Base-by-base conservation (phyloP, 2,797 vertebrate species). In the Kryptopterus vitreolus region DNA sequence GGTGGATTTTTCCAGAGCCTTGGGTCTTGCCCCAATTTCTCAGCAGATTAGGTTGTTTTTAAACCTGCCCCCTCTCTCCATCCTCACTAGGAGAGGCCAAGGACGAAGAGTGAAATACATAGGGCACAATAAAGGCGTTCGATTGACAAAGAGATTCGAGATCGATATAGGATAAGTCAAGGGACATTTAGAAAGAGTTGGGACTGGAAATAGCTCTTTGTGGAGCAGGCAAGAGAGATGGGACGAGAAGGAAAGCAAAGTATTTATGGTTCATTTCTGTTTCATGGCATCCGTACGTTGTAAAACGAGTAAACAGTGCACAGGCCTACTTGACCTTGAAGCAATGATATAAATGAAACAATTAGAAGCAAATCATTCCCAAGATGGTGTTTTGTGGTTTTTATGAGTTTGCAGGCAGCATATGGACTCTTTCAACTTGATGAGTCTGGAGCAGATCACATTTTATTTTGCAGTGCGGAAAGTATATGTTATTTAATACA, bases 31-130 rank as follows among this genome's bases (percentile, higher is more conserved):
- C 59, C 78, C 68, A 83, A 35, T 81, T 81, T 79, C n/a, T 26
- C 69, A 72, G 55, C 62, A 85, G 76, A 83, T 81, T 74, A 71
- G 29, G 38, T 61, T 61, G 38, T 61, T 76, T 76, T 61, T 61
- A 75, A 65, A 65, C 38, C 52, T 29, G 62, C 53, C 35, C 12
- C 11, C 7, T 46, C 74, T 35, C 10, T 31, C 63, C 33, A 15
- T 61, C 13, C 48, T 76, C 0, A 75, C 43, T 6, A 26, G 9
- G n/a, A 24, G 20, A 57, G 55, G 57, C 38, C 18, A 61, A 61
- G 73, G 57, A 61, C 38, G 22, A 16, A 61, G 57, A 75, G 35
- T 5, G 8, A 22, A 75, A 48, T n/a, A 43, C 71, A 38, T 15
- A 58, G 20, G n/a, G 24, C 35, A 24, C 6, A 29, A 1, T 75